Evolutionary conservation across 2,888 invertebrate genomes (phyloP).

Genomic region (Coleophora deauratella): DNA sequence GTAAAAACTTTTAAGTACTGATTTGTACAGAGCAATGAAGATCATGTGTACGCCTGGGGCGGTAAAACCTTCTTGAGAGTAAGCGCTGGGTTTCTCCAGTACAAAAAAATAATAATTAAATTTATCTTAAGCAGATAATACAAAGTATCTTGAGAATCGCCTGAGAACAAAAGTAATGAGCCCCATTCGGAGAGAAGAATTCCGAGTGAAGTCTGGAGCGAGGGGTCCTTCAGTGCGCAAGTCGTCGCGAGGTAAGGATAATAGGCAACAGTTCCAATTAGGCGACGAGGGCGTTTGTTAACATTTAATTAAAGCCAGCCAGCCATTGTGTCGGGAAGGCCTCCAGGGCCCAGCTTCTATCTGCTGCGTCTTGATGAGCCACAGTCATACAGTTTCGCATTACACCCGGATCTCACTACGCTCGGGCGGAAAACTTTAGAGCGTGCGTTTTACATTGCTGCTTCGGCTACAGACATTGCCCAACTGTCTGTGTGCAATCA

Average conservation of each 20-base stretch:
- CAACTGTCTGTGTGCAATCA: neutral
- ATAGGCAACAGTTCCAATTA: constrained; percentile 74
- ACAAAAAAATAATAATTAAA: too few relatives aligned
- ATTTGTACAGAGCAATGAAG: too few relatives aligned
- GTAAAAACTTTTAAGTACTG: too few relatives aligned
- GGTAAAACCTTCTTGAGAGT: too few relatives aligned
- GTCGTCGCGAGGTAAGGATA: constrained; percentile 65
- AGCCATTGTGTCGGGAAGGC: constrained; percentile 62
- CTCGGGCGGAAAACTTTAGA: constrained; percentile 16
- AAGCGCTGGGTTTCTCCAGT: too few relatives aligned
- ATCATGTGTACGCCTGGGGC: too few relatives aligned
- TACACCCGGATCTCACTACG: constrained; percentile 35
- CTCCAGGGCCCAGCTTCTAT: constrained; percentile 44
- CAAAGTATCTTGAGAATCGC: too few relatives aligned
- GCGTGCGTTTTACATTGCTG: constrained; percentile 22
- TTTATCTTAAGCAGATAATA: too few relatives aligned
- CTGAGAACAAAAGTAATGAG: too few relatives aligned
- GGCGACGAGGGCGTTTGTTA: constrained; percentile 73
- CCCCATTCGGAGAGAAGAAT: neutral
- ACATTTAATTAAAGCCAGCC: constrained; percentile 72
- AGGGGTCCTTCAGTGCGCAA: constrained; percentile 46
- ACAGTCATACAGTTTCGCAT: constrained; percentile 50
- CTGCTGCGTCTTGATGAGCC: constrained; percentile 46
- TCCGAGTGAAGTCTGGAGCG: constrained; percentile 39
- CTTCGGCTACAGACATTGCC: constrained; percentile 2